These are phyloP conservation scores for Drosophila putrida DNA, from an alignment of 2,888 invertebrate species.

Conservation along the genomic window DNA sequence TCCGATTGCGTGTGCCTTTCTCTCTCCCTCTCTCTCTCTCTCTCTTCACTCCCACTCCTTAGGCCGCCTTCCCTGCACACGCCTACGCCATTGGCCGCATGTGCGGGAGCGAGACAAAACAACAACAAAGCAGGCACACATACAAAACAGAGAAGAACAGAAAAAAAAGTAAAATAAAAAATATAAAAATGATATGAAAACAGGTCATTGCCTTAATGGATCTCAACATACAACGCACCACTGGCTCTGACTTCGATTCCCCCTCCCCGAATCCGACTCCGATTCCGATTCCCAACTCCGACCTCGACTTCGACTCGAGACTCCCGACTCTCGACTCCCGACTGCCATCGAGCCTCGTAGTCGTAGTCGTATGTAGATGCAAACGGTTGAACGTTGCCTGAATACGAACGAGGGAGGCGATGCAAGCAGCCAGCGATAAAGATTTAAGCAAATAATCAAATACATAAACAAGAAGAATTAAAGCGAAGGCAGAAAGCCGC, in stretches of 20 bases:
- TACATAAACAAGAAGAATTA: constrained; percentile 65
- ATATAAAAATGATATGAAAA: constrained; percentile 80
- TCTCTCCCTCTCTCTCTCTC: constrained; percentile 4
- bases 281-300: constrained; percentile 16
- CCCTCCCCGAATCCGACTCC: constrained; percentile 12
- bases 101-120: constrained; percentile 77
- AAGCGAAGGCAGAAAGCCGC: background rate
- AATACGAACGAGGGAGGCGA: constrained; percentile 64
- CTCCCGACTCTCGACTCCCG: constrained; percentile 22
- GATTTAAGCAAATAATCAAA: constrained; percentile 82
- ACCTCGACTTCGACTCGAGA: constrained; percentile 22
- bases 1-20: constrained; percentile 74
- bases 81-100: constrained; percentile 50
- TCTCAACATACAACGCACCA: constrained; percentile 62
- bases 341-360: constrained; percentile 41
- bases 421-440: constrained; percentile 75
- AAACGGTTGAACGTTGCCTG: constrained; percentile 66
- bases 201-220: constrained; percentile 84
- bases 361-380: constrained; percentile 52
- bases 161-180: constrained; percentile 31
- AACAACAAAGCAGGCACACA: constrained; percentile 70
- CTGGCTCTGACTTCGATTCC: constrained; percentile 35
- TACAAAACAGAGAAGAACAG: constrained; percentile 17
- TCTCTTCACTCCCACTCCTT: constrained; percentile 15
- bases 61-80: constrained; percentile 41